Conservation (phyloP, 2,113 vertebrate genomes). For the Melanostigma gelatinosum region DNA sequence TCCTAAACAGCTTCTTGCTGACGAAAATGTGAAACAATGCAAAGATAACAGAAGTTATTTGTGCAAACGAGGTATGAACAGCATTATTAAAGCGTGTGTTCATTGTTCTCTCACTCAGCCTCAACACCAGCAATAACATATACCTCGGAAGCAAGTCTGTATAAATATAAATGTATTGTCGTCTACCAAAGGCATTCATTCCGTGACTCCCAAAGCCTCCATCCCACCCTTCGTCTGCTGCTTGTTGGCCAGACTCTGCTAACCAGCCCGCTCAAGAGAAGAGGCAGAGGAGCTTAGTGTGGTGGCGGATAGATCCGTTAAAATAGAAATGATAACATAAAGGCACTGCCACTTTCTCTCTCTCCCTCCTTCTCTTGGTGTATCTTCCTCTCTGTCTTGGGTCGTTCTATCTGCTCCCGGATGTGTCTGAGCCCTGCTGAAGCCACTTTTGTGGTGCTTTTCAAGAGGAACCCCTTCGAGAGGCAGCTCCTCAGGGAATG, state of each 20-base stretch:
- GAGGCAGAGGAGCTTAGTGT: constrained; percentile 43
- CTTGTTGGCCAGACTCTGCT: constrained; percentile 48
- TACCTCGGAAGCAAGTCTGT: constrained; percentile 36
- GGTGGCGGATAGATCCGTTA: constrained; percentile 35
- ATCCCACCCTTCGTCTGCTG: constrained; percentile 38
- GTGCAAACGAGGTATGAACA: constrained; percentile 15
- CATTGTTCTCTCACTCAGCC: constrained; percentile 48
- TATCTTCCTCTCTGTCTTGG: constrained; percentile 33
- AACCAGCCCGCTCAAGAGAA: constrained; percentile 44
- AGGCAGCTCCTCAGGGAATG: constrained; percentile 76
- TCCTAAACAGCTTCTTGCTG: constrained; percentile 23
- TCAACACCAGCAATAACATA: constrained; percentile 24
- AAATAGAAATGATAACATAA: constrained; percentile 66
- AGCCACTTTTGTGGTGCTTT: constrained; percentile 77
- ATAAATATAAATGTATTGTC: constrained; percentile 62
- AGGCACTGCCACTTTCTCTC: constrained; percentile 35
- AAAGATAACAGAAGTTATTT: constrained; percentile 40
- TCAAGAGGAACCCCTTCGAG: constrained; percentile 82
- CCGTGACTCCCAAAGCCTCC: constrained; percentile 53
- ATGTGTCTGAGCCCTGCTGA: constrained; percentile 36
- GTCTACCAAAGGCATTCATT: constrained; percentile 57
- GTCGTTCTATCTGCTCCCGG: constrained; percentile 42
- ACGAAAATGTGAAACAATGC: constrained; percentile 32
- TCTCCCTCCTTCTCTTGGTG: neutral
- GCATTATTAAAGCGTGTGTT: constrained; percentile 35